Evolutionary conservation across 2,888 invertebrate species (phyloP), one percentile per base, ranked within the genome.

Genomic region (Deilephila elpenor): DNA sequence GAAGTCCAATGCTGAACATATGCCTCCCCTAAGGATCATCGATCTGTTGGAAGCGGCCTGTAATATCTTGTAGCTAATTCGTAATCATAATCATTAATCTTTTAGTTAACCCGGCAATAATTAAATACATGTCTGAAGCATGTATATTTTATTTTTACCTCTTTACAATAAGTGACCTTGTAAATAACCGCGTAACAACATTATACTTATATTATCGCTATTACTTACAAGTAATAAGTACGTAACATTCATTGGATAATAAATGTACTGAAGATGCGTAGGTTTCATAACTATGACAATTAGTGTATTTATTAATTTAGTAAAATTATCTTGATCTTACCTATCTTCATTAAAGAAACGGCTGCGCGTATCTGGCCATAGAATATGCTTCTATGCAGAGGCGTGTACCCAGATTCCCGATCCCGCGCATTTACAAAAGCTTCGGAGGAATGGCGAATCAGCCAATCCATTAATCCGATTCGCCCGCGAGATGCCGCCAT

Each of bases 341-440:
- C 96, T 81, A 96, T 94, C 81, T 97, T 96, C 80, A 98, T 93
- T 3, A 98, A 92, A 59, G 96, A 89, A 17, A 97, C 96, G 29
- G 97, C 97, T 56, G 96, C 95, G 82, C 96, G 95, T 77, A 98
- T 95, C 83, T 98, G 97, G 0, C 98, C 98, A 89, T 98, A 98
- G 88, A 97, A 98, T 32, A 98, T 92, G 77, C 97, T 97, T 72
- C 97, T 93, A 86, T 98, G 98, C 34, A 98, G 90, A 0, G 98
- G 96, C 11, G 97, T 98, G 89, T 97, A 97, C 0, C 97, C 97
- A 0, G 97, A 97, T 87, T 97, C 97, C 0, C 90, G 84, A 86
- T 98, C 97, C 75, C 95, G 95, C 0, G 93, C 94, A 83, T 97
- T 96, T 5, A 96, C 92, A 73, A 97, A 96, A 0, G 96, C 96